Evolutionary conservation across 1,140 invertebrate genomes (phyloP).

Genomic region (Aleiodes sp.): DNA sequence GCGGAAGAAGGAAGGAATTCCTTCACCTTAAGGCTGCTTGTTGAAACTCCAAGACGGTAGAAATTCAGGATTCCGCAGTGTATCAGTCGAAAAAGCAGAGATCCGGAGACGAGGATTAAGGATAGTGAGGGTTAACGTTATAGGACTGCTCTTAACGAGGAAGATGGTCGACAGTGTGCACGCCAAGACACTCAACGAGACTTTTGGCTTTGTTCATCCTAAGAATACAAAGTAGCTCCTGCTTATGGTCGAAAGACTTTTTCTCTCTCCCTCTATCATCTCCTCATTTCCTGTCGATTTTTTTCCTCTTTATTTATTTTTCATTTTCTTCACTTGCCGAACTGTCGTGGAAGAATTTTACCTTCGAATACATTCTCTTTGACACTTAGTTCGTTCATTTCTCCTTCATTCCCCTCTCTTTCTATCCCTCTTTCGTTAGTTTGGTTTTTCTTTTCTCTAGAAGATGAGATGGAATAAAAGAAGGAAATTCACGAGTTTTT

Average conservation of each 20-base stretch:
- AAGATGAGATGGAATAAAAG: no score
- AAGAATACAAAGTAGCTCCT: constrained; percentile 37
- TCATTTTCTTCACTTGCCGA: neutral
- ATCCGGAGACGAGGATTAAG: constrained; percentile 26
- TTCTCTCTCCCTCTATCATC: neutral
- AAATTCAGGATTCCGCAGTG: constrained; percentile 23
- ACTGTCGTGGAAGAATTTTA: neutral
- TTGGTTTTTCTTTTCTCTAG: no score
- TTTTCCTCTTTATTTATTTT: neutral
- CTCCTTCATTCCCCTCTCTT: no score
- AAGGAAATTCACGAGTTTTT: no score
- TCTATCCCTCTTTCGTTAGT: no score
- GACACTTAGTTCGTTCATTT: no score
- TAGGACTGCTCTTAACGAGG: constrained; percentile 30
- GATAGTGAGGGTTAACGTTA: constrained; percentile 21
- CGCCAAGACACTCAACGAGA: constrained; percentile 37
- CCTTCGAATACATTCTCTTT: neutral
- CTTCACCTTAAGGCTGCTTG: constrained; percentile 20
- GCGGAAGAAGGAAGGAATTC: neutral
- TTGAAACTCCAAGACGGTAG: constrained; percentile 18
- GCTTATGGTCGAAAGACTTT: constrained; percentile 18
- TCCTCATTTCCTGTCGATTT: constrained; percentile 6
- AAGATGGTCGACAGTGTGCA: constrained; percentile 21
- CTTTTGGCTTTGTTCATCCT: constrained; percentile 34
- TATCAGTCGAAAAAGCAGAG: constrained; percentile 17